Percentiles rank a stretch among this genome's conserved stretches.
Evolutionary conservation across 1,140 invertebrate genomes (phyloP).

Genomic region (Aricia agestis): DNA sequence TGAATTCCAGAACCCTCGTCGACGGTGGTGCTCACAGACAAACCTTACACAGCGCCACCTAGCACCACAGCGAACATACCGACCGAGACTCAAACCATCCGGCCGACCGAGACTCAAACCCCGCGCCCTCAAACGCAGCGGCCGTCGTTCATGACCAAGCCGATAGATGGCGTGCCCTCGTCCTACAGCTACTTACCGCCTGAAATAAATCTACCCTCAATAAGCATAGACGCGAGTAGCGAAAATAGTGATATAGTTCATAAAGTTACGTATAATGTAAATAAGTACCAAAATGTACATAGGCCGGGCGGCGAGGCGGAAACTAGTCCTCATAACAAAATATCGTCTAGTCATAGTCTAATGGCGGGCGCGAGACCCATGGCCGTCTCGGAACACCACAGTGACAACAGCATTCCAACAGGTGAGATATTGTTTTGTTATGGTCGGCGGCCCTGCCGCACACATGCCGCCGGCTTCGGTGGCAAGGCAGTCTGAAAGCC

Average conservation of each 20-base stretch:
- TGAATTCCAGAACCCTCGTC: slow-evolving; percentile 49
- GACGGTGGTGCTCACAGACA: slow-evolving; percentile 50
- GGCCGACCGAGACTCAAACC: slow-evolving; percentile 36
- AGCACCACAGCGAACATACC: slow-evolving; percentile 31
- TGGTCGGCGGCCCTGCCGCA: no score
- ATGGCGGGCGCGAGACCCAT: slow-evolving; percentile 62
- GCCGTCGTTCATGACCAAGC: slow-evolving; percentile 76
- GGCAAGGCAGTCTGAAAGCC: no score
- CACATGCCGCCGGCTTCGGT: no score
- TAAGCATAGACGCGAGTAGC: slow-evolving; percentile 65
- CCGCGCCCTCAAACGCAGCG: slow-evolving; percentile 50
- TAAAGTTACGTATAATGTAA: slow-evolving; percentile 74
- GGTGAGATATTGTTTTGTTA: slow-evolving; percentile 38
- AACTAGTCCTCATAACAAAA: slow-evolving; percentile 75
- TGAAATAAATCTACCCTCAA: slow-evolving; percentile 62
- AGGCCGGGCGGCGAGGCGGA: slow-evolving; percentile 63
- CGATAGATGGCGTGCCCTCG: slow-evolving; percentile 71
- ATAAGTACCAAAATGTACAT: slow-evolving; percentile 75
- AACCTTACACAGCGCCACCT: slow-evolving; percentile 53
- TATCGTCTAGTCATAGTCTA: slow-evolving; percentile 75
- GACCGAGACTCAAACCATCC: slow-evolving; percentile 45
- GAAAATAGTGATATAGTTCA: slow-evolving; percentile 75
- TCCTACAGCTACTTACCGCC: slow-evolving; percentile 61
- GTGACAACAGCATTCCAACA: slow-evolving; percentile 61
- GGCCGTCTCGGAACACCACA: slow-evolving; percentile 64